Percentiles rank a stretch among this genome's conserved stretches.
These are phyloP conservation scores for Crocidura indochinensis DNA, from an alignment of 2,797 vertebrate genomes.

Conservation along the genomic window DNA sequence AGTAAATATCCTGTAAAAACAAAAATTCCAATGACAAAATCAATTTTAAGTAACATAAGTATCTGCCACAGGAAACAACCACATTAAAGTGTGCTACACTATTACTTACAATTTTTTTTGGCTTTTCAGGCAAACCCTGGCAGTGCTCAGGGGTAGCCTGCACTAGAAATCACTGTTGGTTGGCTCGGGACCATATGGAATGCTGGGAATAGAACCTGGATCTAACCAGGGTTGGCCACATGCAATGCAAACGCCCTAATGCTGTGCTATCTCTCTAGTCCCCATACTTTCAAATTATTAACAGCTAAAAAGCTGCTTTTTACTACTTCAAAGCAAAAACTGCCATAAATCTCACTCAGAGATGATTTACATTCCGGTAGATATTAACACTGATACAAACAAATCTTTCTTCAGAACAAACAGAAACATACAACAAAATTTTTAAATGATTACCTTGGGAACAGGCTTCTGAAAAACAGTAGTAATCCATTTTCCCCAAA, in stretches of 20 bases:
- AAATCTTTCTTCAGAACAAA: constrained; percentile 81
- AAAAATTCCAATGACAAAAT: constrained; percentile 70
- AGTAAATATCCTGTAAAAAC: constrained; percentile 62
- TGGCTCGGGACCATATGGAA: no score
- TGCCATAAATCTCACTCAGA: constrained; percentile 39
- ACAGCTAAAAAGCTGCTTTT: constrained; percentile 56
- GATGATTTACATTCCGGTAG: constrained; percentile 62
- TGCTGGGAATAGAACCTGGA: no score
- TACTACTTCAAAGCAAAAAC: constrained; percentile 23
- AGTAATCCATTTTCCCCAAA: constrained; percentile 85
- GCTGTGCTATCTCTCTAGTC: no score
- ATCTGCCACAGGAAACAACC: constrained; percentile 54
- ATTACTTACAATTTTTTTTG: background rate
- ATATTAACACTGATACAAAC: constrained; percentile 78
- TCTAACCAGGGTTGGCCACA: no score
- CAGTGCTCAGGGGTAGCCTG: no score
- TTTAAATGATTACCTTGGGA: constrained; percentile 82
- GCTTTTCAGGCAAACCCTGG: no score
- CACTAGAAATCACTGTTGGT: no score
- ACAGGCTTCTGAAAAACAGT: constrained; percentile 84
- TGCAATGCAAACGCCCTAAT: no score
- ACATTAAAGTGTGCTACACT: constrained; percentile 12
- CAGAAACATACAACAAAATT: constrained; percentile 81
- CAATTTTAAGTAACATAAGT: constrained; percentile 52
- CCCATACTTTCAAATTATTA: constrained; percentile 36